Conservation (phyloP, 2,113 vertebrate species). For the Isichthys henryi region DNA sequence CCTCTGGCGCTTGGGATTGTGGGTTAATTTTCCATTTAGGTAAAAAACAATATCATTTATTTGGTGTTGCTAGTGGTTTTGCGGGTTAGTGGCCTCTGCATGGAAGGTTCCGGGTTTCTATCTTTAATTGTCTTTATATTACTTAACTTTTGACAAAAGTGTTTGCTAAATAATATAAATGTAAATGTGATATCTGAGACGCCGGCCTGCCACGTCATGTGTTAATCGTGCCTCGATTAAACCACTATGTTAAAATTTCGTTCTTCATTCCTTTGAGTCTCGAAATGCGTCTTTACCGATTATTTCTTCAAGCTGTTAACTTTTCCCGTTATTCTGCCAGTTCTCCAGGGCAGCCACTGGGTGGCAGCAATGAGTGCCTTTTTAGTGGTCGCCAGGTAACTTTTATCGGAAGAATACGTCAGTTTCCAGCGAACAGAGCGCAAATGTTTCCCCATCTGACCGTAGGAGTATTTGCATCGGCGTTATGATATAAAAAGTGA, state of each 20-base stretch:
- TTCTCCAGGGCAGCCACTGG: neutral
- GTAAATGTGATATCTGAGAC: neutral
- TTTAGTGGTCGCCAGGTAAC: neutral
- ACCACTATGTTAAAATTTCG: neutral
- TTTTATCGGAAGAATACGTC: neutral
- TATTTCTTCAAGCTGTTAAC: neutral
- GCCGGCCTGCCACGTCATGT: neutral
- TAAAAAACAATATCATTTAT: too few species aligned
- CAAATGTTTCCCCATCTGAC: neutral
- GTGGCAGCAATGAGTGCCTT: neutral
- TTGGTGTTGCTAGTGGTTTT: too few species aligned
- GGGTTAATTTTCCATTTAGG: too few species aligned
- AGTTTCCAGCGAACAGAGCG: neutral
- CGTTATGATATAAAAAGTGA: neutral
- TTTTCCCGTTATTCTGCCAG: neutral
- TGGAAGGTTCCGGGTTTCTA: too few species aligned
- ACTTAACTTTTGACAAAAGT: too few species aligned
- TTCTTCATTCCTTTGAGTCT: neutral
- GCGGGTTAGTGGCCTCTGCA: too few species aligned
- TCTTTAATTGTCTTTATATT: too few species aligned
- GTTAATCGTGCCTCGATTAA: neutral
- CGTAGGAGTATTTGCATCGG: neutral
- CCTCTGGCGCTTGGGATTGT: too few species aligned
- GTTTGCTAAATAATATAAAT: neutral
- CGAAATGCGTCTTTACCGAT: neutral